Conservation (phyloP, 2,888 invertebrate species). For the Trachelus troglodyta region DNA sequence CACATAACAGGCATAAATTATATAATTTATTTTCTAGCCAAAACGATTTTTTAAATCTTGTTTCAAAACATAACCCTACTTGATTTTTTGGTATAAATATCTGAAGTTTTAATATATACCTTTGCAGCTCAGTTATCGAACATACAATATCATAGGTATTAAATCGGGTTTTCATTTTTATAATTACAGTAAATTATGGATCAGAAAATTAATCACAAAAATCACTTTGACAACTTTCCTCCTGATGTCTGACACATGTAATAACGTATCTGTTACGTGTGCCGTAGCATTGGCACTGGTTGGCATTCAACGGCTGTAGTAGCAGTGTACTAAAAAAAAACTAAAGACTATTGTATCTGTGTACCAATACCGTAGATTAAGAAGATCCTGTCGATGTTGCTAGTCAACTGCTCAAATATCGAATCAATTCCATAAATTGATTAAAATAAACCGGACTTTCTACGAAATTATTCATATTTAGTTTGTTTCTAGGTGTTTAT, state of each 20-base stretch:
- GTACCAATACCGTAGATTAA: background rate
- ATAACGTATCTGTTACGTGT: background rate
- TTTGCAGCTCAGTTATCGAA: conserved; percentile 86
- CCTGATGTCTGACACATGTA: background rate
- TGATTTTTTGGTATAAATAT: background rate
- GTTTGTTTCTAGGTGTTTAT: too few species aligned
- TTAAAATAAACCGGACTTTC: too few species aligned
- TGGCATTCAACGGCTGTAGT: too few species aligned
- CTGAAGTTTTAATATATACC: conserved; percentile 67
- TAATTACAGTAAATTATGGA: background rate
- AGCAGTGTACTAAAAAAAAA: background rate
- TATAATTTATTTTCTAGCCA: background rate
- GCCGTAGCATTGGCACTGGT: too few species aligned
- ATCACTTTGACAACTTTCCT: background rate
- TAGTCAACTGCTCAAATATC: too few species aligned
- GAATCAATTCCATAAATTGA: too few species aligned
- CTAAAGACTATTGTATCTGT: background rate
- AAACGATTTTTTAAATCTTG: background rate
- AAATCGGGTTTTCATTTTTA: conserved; percentile 91
- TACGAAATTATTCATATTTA: too few species aligned
- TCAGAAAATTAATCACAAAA: background rate
- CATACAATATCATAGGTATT: conserved; percentile 94
- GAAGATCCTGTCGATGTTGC: too few species aligned
- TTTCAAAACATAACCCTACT: background rate
- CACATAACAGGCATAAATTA: too few species aligned